Evolutionary conservation across 2,113 vertebrate genomes (phyloP).

Genomic region (Pogona vitticeps): DNA sequence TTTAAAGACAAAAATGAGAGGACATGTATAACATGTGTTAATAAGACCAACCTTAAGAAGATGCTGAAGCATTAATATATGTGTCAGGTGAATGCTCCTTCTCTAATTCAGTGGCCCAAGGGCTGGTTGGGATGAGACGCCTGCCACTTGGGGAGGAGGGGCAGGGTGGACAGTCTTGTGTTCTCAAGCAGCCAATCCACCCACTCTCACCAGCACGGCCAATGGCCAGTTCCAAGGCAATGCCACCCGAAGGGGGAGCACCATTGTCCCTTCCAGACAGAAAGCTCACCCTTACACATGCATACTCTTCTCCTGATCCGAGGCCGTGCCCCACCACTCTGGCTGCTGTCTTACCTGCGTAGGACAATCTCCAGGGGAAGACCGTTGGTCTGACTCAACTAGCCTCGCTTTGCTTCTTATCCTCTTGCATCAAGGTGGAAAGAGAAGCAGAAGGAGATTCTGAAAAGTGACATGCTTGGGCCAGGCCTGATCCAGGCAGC

Average conservation of each 20-base stretch:
- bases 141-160: too few relatives aligned
- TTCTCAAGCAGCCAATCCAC: not conserved
- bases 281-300: not conserved
- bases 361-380: too few relatives aligned
- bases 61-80: not conserved
- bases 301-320: not conserved
- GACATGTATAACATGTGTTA: not conserved
- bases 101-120: too few relatives aligned
- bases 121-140: too few relatives aligned
- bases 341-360: not conserved
- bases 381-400: too few relatives aligned
- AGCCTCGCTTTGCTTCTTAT: too few relatives aligned
- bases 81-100: not conserved
- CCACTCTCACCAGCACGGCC: not conserved
- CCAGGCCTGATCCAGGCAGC: too few relatives aligned
- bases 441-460: not conserved
- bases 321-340: not conserved
- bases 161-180: not conserved
- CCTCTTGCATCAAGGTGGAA: too few relatives aligned
- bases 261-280: not conserved
- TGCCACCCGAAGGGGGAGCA: too few relatives aligned
- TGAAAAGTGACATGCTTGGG: not conserved
- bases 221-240: too few relatives aligned
- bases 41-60: not conserved
- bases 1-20: not conserved